A percentile compares a stretch with the other conserved stretches of the same genome.
phyloP scores from a whole-genome alignment of 2,888 invertebrate species.

The Coelogynopora nodosa region DNA sequence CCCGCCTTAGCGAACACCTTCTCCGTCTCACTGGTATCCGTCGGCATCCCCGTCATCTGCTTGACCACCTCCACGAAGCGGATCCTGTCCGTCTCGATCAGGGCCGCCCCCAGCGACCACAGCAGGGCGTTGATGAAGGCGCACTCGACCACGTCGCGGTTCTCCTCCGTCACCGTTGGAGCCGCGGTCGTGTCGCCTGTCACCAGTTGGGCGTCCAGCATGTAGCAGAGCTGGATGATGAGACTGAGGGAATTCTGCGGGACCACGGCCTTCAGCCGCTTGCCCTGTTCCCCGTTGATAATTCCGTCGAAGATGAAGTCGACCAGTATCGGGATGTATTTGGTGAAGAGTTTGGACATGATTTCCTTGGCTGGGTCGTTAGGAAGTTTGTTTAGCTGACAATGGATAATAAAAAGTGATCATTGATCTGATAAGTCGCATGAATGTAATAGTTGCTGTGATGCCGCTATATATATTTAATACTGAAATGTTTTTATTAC shows the following conservation, averaged over 20 bases:
- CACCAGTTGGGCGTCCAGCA: conserved; percentile 38
- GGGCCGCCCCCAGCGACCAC: conserved; percentile 45
- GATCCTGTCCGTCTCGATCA: conserved; percentile 33
- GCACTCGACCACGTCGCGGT: conserved; percentile 29
- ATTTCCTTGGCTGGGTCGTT: conserved; percentile 22
- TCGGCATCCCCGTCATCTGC: conserved; percentile 35
- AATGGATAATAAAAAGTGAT: neutral
- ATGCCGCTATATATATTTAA: too few relatives aligned
- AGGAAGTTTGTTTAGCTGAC: neutral
- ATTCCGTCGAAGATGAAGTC: conserved; percentile 44
- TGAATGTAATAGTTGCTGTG: too few relatives aligned
- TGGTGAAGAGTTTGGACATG: conserved; percentile 41
- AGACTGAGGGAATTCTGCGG: conserved; percentile 35
- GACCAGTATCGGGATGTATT: conserved; percentile 42
- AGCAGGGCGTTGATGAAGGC: conserved; percentile 43
- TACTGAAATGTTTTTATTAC: too few relatives aligned
- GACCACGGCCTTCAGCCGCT: conserved; percentile 39
- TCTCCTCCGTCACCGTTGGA: neutral
- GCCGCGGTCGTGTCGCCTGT: neutral
- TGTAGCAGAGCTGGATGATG: conserved; percentile 43
- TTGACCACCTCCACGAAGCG: conserved; percentile 41
- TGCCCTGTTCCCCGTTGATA: conserved; percentile 35
- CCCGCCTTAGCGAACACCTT: neutral
- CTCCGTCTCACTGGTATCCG: neutral
- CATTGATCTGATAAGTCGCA: too few relatives aligned